Percentiles rank a stretch among this genome's conserved stretches.
Evolutionary conservation across 1,140 invertebrate species (phyloP).

Genomic region (Scylla paramamosain): DNA sequence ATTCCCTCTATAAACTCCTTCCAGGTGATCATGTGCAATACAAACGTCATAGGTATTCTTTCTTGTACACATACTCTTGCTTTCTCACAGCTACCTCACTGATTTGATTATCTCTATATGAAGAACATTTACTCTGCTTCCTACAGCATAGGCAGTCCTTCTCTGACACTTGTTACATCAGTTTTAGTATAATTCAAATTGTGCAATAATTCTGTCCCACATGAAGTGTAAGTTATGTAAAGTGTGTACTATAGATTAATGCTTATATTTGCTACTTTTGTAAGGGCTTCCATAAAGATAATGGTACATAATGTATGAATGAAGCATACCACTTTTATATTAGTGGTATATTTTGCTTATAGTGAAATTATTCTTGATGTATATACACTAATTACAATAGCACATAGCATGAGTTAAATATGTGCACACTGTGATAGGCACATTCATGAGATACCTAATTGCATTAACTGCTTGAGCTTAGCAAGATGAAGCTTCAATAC

Average conservation of each 20-base stretch:
- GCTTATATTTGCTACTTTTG: not conserved
- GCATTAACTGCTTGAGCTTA: too few species aligned
- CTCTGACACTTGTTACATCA: too few species aligned
- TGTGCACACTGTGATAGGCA: not conserved
- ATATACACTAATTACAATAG: not conserved
- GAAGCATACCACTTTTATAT: not conserved
- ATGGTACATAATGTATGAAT: not conserved
- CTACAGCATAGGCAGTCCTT: too few species aligned
- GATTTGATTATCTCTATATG: too few species aligned
- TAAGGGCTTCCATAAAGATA: not conserved
- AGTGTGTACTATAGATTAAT: too few species aligned
- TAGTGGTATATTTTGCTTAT: not conserved
- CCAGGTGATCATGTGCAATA: not conserved
- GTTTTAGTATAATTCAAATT: too few species aligned
- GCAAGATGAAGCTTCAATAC: too few species aligned
- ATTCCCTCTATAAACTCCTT: not conserved
- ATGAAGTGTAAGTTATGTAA: too few species aligned
- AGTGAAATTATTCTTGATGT: not conserved
- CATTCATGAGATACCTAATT: not conserved
- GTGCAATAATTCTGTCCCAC: too few species aligned
- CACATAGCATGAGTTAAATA: not conserved
- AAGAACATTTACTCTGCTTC: too few species aligned
- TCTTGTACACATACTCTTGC: not conserved
- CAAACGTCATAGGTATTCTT: not conserved
- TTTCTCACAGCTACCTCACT: not conserved